Evolutionary conservation across 2,888 invertebrate genomes (phyloP), one percentile per base, ranked within the genome.

Genomic region (Agriopis leucophaearia): DNA sequence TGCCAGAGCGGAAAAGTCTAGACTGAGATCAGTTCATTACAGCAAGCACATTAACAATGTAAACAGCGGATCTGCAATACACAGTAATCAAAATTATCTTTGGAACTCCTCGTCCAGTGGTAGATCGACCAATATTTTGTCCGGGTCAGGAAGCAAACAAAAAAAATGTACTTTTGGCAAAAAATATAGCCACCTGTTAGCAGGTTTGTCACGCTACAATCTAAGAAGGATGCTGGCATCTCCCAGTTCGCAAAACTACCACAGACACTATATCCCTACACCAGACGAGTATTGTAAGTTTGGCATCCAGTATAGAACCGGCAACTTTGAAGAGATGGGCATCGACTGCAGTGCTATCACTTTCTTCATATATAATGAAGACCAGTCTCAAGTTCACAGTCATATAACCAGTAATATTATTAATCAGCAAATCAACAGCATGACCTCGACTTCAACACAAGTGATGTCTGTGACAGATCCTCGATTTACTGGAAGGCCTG

Each of bases 161-260:
- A n/a, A n/a, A n/a, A n/a, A n/a, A n/a, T n/a, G 72, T 68, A 52
- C 67, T 15, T 77, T 77, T 5, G 57, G 66, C 0, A 74, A 70
- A 35, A 74, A 72, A 50, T 78, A 75, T 55, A 65, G 74, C 12
- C 59, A 65, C 18, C 61, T 78, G 16, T 57, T 78, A 27, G 61
- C 77, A 18, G 76, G 77, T 10, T 57, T 78, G 6, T 74, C 76
- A 8, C 66, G 77, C 5, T 75, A 74, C 63, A 78, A 78, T 35
- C 61, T 78, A 2, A 74, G 74, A 36, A 68, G 40, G 35, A 66
- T 71, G 27, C 68, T 71, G 9, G 45, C 63, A 36, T 64, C 52
- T 27, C 40, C 59, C 8, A 52, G 45, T 8, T 36, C 58, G 16
- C 47, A 68, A 15, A 35, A 51, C 27, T 54, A 70, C 10, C 68